phyloP scores from a whole-genome alignment of 2,797 vertebrate species.

The Melanotaenia pygmaea region DNA sequence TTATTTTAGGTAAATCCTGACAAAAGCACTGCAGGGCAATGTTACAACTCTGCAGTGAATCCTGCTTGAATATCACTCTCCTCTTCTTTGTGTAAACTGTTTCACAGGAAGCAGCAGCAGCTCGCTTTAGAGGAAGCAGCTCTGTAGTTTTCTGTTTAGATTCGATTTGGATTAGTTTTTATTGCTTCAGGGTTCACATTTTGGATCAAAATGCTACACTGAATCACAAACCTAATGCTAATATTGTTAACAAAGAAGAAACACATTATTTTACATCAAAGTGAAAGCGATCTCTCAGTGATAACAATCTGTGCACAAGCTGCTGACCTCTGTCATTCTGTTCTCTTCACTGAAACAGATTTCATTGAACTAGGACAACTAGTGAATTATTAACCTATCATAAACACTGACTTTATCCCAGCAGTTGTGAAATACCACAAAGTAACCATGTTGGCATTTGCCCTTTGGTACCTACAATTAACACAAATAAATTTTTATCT shows the following conservation, averaged over 20 bases:
- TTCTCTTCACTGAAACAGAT: constrained; percentile 45
- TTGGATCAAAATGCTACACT: not conserved
- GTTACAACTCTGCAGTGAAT: not conserved
- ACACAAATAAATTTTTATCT: constrained; percentile 42
- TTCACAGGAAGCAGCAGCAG: not conserved
- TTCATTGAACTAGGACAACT: constrained; percentile 55
- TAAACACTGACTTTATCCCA: constrained; percentile 82
- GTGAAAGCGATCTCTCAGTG: constrained; percentile 9
- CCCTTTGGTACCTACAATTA: constrained; percentile 66
- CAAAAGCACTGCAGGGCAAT: not conserved
- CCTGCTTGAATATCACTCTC: not conserved
- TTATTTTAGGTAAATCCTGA: not conserved
- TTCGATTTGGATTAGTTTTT: not conserved
- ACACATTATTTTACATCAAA: not conserved
- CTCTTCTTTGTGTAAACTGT: not conserved
- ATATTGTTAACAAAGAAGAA: not conserved
- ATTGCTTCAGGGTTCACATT: not conserved
- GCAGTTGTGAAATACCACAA: constrained; percentile 68
- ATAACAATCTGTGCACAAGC: constrained; percentile 9
- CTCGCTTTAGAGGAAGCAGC: not conserved
- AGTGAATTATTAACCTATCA: constrained; percentile 79
- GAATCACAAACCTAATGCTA: not conserved
- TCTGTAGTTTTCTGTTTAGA: not conserved
- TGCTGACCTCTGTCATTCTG: constrained; percentile 44
- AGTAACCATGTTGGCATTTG: constrained; percentile 66